Evolutionary conservation across 1,140 invertebrate genomes (phyloP).

Genomic region (Drosophila micromelanica): DNA sequence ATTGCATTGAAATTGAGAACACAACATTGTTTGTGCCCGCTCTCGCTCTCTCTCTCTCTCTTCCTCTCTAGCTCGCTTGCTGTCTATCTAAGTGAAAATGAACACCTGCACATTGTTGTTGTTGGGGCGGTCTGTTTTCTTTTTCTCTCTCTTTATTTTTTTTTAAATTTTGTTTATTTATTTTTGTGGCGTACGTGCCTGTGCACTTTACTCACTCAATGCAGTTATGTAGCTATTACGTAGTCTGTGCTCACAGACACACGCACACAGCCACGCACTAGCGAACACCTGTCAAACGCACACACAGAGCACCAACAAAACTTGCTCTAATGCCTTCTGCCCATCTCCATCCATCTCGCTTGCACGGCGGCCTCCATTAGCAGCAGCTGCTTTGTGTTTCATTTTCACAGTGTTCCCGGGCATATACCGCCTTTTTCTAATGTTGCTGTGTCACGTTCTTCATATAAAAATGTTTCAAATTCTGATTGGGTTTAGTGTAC

Average conservation of each 20-base stretch:
- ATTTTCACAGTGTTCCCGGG: slow-evolving; percentile 56
- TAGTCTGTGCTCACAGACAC: slow-evolving; percentile 60
- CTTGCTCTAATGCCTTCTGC: slow-evolving; percentile 51
- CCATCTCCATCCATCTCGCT: slow-evolving; percentile 17
- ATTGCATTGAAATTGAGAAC: slow-evolving; percentile 78
- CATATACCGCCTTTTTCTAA: slow-evolving; percentile 19
- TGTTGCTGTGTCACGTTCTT: slow-evolving; percentile 69
- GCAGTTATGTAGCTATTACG: slow-evolving; percentile 78
- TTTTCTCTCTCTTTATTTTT: slow-evolving; percentile 6
- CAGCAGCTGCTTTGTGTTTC: slow-evolving; percentile 58
- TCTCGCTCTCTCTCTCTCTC: neutral
- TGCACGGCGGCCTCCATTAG: slow-evolving; percentile 10
- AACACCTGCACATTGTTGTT: slow-evolving; percentile 68
- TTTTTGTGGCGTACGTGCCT: slow-evolving; percentile 72
- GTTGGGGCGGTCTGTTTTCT: slow-evolving; percentile 16
- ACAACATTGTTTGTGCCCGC: slow-evolving; percentile 32
- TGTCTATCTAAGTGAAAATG: slow-evolving; percentile 51
- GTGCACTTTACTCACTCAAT: slow-evolving; percentile 45
- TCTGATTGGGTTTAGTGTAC: slow-evolving; percentile 56
- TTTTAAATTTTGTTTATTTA: slow-evolving; percentile 29
- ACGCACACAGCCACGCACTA: slow-evolving; percentile 52
- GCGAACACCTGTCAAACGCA: slow-evolving; percentile 69
- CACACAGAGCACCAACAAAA: slow-evolving; percentile 25
- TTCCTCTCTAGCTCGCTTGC: neutral
- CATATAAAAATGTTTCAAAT: slow-evolving; percentile 74